Conservation (phyloP, 2,888 invertebrate species). For the Cartodere bifasciata region DNA sequence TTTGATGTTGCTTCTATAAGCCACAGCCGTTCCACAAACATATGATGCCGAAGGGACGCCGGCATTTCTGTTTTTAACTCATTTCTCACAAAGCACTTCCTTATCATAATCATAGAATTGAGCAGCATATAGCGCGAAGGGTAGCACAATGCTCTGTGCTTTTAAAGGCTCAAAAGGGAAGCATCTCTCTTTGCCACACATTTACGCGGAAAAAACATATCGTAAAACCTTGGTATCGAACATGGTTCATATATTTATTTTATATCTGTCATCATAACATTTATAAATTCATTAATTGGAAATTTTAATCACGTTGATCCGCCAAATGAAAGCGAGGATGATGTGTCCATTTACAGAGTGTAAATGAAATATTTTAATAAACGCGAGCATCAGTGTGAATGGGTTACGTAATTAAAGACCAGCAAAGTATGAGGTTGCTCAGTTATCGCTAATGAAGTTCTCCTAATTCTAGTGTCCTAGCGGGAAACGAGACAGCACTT, state of each 20-base stretch:
- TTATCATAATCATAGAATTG: slow-evolving; percentile 9
- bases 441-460: slow-evolving; percentile 32
- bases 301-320: no score
- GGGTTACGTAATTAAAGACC: slow-evolving; percentile 28
- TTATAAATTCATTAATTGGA: no score
- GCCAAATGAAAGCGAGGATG: neutral
- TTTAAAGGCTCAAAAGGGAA: no score
- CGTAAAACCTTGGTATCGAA: no score
- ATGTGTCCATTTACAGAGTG: slow-evolving; percentile 1
- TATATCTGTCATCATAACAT: no score
- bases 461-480: slow-evolving; percentile 22
- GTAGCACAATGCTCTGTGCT: no score
- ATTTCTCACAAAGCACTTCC: slow-evolving; percentile 9
- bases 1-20: slow-evolving; percentile 21
- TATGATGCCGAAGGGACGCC: slow-evolving; percentile 12
- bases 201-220: no score
- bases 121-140: no score
- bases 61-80: slow-evolving; percentile 10
- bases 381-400: slow-evolving; percentile 22
- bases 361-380: slow-evolving; percentile 32
- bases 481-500: slow-evolving; percentile 9
- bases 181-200: no score
- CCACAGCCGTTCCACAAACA: slow-evolving; percentile 17
- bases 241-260: no score
- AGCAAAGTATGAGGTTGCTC: slow-evolving; percentile 25